Evolutionary conservation across 2,113 vertebrate species (phyloP).

Genomic region (Pyxicephalus adspersus): DNA sequence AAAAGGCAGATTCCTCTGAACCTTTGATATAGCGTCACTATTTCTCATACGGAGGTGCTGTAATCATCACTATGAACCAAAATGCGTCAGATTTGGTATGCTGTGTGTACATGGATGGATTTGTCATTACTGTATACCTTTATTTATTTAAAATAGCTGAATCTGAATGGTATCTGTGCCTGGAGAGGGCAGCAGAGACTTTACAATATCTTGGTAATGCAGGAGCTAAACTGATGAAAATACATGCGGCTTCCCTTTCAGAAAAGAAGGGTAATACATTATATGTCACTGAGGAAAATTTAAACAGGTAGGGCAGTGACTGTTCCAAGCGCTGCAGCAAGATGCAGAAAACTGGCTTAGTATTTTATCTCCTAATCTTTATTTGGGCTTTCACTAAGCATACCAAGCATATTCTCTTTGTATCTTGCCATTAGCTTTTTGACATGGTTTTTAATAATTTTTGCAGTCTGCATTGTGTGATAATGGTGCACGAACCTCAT

Average conservation of each 20-base stretch:
- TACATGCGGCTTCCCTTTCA: neutral
- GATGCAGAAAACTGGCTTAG: neutral
- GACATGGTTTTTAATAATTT: too few relatives aligned
- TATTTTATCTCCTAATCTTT: too few relatives aligned
- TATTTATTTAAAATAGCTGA: neutral
- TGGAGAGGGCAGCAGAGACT: conserved; percentile 49
- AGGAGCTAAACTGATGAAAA: neutral
- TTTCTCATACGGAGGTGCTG: too few relatives aligned
- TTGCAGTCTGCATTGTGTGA: too few relatives aligned
- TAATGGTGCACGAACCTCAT: too few relatives aligned
- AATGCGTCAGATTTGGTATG: neutral
- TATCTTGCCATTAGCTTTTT: too few relatives aligned
- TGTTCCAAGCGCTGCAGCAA: neutral
- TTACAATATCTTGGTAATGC: neutral
- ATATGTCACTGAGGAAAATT: neutral
- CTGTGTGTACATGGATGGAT: neutral
- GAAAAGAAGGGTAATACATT: conserved; percentile 6
- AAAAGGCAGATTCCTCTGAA: too few relatives aligned
- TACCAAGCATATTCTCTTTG: too few relatives aligned
- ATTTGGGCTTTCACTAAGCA: too few relatives aligned
- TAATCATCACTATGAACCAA: too few relatives aligned
- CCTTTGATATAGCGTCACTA: too few relatives aligned
- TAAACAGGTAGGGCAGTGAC: neutral
- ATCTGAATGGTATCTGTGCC: neutral
- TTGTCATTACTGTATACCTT: neutral